phyloP scores from a whole-genome alignment of 2,888 invertebrate genomes.

The Stratiomys singularior region DNA sequence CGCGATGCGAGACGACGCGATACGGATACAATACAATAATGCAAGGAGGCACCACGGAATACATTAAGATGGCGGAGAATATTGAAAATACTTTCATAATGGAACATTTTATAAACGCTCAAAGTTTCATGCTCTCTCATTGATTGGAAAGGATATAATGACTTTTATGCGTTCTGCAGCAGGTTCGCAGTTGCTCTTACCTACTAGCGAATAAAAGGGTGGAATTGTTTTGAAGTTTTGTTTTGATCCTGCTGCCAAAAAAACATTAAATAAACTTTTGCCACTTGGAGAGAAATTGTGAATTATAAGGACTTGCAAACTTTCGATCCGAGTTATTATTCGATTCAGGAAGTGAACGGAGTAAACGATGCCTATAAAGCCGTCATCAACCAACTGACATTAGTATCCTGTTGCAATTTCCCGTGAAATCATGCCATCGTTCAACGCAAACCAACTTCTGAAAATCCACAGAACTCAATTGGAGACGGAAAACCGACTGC shows the following conservation, averaged over 20 bases:
- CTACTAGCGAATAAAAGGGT: too few species aligned
- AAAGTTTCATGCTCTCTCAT: not conserved
- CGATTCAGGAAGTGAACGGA: too few species aligned
- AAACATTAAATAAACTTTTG: too few species aligned
- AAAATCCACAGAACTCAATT: slow-evolving; percentile 16
- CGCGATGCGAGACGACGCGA: slow-evolving; percentile 6
- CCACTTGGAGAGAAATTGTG: too few species aligned
- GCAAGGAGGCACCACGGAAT: slow-evolving; percentile 23
- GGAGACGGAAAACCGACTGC: not conserved
- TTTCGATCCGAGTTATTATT: too few species aligned
- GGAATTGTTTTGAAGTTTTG: not conserved
- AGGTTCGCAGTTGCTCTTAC: not conserved
- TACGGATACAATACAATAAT: not conserved
- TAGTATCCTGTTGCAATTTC: not conserved
- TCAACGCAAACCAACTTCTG: slow-evolving; percentile 20
- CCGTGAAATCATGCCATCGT: not conserved
- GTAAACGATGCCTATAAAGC: too few species aligned
- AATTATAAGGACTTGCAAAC: too few species aligned
- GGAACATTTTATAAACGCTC: not conserved
- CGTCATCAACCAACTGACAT: too few species aligned
- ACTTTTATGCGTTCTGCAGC: not conserved
- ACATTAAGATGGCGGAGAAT: not conserved
- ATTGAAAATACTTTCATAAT: slow-evolving; percentile 44
- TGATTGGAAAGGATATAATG: slow-evolving; percentile 3
- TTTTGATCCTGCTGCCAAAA: too few species aligned